Evolutionary conservation across 2,113 vertebrate species (phyloP).

Genomic region (Sphaerodactylus townsendi): DNA sequence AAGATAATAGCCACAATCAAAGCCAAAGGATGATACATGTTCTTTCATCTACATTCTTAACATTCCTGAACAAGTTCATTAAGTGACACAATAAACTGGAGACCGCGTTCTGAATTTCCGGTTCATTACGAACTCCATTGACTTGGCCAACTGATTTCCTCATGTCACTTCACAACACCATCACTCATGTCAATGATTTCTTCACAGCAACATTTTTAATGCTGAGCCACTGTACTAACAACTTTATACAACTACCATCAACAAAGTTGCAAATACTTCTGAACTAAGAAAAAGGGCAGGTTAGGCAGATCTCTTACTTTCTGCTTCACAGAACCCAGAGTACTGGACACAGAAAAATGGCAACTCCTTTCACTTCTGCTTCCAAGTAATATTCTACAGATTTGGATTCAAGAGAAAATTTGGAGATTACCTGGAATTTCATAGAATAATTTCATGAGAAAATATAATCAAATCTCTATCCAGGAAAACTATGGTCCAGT

Average conservation of each 20-base stretch:
- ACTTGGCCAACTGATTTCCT: constrained; percentile 6
- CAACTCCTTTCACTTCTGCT: neutral
- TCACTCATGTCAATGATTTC: constrained; percentile 47
- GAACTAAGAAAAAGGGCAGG: constrained; percentile 10
- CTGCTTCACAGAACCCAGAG: neutral
- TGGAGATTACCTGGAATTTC: neutral
- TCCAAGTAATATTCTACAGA: neutral
- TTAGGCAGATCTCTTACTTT: neutral
- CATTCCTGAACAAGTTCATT: constrained; percentile 49
- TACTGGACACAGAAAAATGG: neutral
- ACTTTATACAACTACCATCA: constrained; percentile 31
- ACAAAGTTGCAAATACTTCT: constrained; percentile 2
- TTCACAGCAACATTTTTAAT: constrained; percentile 32
- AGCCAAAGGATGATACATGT: constrained; percentile 46
- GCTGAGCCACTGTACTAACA: constrained; percentile 19
- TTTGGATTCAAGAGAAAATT: neutral
- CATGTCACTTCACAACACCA: constrained; percentile 5
- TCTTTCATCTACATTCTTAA: constrained; percentile 59
- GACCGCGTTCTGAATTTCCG: constrained; percentile 35
- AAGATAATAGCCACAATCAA: constrained; percentile 35
- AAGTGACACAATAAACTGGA: constrained; percentile 36
- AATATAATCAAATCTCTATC: too few species aligned
- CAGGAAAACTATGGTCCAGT: too few species aligned
- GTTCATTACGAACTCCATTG: constrained; percentile 25
- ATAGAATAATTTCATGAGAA: neutral